These are phyloP conservation scores for Rhabdophis nuchalis DNA, from an alignment of 2,797 vertebrate species.

Conservation along the genomic window DNA sequence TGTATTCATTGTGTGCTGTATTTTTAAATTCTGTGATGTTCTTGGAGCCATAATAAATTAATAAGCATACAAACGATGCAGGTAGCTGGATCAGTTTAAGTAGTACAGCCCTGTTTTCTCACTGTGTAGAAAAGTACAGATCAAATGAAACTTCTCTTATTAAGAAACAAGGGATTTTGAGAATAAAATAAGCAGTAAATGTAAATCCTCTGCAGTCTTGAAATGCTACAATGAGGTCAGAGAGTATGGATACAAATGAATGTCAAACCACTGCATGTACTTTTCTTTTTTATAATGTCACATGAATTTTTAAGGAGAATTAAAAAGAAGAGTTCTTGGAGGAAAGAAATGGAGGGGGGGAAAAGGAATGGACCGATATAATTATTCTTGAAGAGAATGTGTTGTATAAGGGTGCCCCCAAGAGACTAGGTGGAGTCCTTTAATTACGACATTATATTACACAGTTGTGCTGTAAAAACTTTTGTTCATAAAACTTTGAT, in stretches of 20 bases:
- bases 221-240: neutral
- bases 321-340: neutral
- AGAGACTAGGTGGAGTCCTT: neutral
- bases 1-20: neutral
- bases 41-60: neutral
- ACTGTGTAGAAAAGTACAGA: neutral
- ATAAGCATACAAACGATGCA: neutral
- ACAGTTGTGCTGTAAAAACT: too few relatives aligned
- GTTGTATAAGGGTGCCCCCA: neutral
- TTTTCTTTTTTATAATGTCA: neutral
- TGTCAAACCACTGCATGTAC: neutral
- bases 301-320: neutral
- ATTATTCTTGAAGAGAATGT: neutral
- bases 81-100: neutral
- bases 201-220: neutral
- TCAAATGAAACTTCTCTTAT: neutral
- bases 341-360: neutral
- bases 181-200: neutral
- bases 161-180: neutral
- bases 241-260: neutral
- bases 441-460: neutral
- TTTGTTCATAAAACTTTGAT: neutral
- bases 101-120: neutral
- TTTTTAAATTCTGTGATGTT: neutral
- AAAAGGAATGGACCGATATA: neutral